These are phyloP conservation scores for Drosophila lacertosa DNA, from an alignment of 1,140 invertebrate species.

Conservation along the genomic window DNA sequence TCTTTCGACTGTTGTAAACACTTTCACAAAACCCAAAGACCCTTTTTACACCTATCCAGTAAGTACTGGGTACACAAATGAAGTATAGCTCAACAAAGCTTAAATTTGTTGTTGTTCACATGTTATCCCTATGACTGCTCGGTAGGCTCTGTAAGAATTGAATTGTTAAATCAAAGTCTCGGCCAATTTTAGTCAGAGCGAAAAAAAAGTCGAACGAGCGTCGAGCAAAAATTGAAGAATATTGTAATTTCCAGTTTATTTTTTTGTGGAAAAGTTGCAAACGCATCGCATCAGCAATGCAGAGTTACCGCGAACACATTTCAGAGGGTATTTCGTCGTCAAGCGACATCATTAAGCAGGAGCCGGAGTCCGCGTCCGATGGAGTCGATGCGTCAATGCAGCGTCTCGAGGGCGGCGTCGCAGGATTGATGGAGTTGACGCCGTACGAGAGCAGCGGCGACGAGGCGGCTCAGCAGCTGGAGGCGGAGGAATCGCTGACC, in stretches of 20 bases:
- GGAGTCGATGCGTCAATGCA: not conserved
- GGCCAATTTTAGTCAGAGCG: not conserved
- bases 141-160: not conserved
- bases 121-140: not conserved
- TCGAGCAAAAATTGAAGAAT: not conserved
- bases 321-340: not conserved
- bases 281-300: not conserved
- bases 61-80: too few species aligned
- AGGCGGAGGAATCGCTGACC: not conserved
- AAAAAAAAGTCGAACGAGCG: not conserved
- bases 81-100: too few species aligned
- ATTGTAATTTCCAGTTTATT: not conserved
- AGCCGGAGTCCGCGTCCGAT: too few species aligned
- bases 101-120: too few species aligned
- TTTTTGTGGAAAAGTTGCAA: not conserved
- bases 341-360: too few species aligned
- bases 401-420: not conserved
- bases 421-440: too few species aligned
- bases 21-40: too few species aligned
- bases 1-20: too few species aligned
- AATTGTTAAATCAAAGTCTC: not conserved
- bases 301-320: not conserved
- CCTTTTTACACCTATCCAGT: too few species aligned
- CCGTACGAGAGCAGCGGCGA: not conserved
- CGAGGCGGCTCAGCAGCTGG: not conserved